Evolutionary conservation across 2,888 invertebrate genomes (phyloP).

Genomic region (Punctoribates punctum): DNA sequence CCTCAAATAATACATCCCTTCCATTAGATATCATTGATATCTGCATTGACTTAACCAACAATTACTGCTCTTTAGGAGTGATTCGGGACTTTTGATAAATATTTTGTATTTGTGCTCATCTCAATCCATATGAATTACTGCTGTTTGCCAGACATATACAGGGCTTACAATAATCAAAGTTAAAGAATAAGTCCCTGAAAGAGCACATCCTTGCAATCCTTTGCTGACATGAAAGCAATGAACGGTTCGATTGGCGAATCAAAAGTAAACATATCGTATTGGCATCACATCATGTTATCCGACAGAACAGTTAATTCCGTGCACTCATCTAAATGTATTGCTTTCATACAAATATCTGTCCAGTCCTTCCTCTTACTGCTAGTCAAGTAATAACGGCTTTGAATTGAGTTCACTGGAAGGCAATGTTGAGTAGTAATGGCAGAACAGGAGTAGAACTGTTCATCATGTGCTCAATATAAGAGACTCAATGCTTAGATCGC

Average conservation of each 20-base stretch:
- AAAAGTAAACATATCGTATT: conserved; percentile 33
- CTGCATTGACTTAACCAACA: neutral
- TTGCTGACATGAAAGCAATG: neutral
- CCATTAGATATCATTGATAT: neutral
- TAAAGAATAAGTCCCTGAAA: conserved; percentile 33
- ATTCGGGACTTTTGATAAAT: conserved; percentile 18
- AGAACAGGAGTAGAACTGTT: neutral
- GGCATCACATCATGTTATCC: conserved; percentile 22
- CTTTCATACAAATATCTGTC: conserved; percentile 3
- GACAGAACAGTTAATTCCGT: conserved; percentile 31
- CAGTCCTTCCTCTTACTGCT: neutral
- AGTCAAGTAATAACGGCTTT: neutral
- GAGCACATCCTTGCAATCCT: conserved; percentile 23
- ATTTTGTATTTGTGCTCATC: conserved; percentile 12
- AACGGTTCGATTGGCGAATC: neutral
- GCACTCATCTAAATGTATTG: conserved; percentile 33
- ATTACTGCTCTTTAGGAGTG: neutral
- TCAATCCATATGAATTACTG: neutral
- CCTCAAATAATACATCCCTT: neutral
- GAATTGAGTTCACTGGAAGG: conserved; percentile 12
- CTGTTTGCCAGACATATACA: neutral
- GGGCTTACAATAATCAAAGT: conserved; percentile 9
- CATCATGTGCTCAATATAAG: conserved; percentile 23
- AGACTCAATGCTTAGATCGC: neutral
- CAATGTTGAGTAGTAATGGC: neutral